Evolutionary conservation across 30 jellyfish, hydroid and myxozoan species (phyloP).

Genomic region (Rhopilema esculentum): DNA sequence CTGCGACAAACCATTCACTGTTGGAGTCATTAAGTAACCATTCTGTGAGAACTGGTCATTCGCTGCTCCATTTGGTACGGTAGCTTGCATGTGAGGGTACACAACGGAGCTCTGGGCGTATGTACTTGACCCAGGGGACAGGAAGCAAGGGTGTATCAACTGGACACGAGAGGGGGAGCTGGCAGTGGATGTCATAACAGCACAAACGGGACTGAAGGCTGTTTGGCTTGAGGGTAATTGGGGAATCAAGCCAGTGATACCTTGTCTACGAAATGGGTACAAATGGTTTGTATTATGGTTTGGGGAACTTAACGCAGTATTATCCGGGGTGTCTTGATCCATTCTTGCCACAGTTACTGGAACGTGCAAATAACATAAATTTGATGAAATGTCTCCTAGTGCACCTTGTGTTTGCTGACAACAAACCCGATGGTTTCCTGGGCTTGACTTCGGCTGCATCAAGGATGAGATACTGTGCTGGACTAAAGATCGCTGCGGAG

Average conservation of each 20-base stretch:
- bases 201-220: slow-evolving; percentile 88
- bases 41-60: slow-evolving; percentile 62
- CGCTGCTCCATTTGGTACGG: slow-evolving; percentile 18
- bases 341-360: slow-evolving; percentile 76
- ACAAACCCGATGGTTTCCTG: slow-evolving; percentile 68
- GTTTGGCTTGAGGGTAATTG: slow-evolving; percentile 77
- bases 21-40: slow-evolving; percentile 63
- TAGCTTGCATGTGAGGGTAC: slow-evolving; percentile 72
- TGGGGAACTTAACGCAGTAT: slow-evolving; percentile 40
- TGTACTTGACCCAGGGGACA: slow-evolving; percentile 74
- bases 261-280: slow-evolving; percentile 70
- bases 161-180: slow-evolving; percentile 78
- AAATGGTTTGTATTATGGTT: slow-evolving; percentile 29
- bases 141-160: slow-evolving; percentile 83
- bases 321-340: slow-evolving; percentile 66
- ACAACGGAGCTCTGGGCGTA: slow-evolving; percentile 73
- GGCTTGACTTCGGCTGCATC: slow-evolving; percentile 66
- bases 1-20: slow-evolving; percentile 59
- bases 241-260: slow-evolving; percentile 55
- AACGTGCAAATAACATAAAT: slow-evolving; percentile 69
- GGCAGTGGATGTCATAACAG: slow-evolving; percentile 80
- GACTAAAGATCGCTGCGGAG: slow-evolving; percentile 69
- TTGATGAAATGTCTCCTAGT: slow-evolving; percentile 60
- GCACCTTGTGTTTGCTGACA: slow-evolving; percentile 74
- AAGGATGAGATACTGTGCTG: slow-evolving; percentile 71